Conservation (phyloP, 2,888 invertebrate species). For the Tryphoninae sp. region DNA sequence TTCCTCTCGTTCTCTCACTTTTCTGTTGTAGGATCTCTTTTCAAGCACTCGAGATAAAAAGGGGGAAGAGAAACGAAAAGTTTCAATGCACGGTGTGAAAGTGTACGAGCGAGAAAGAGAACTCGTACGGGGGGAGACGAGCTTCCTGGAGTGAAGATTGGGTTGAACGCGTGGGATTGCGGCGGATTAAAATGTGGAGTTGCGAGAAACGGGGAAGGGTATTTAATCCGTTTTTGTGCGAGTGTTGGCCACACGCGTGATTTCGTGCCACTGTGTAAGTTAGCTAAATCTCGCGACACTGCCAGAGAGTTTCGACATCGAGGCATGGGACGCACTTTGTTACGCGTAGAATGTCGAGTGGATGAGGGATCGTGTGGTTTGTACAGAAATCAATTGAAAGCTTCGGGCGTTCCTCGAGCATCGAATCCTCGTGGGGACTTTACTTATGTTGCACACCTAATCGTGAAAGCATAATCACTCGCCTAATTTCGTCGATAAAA, state of each 20-base stretch:
- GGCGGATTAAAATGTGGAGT: constrained; percentile 60
- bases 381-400: constrained; percentile 47
- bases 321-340: constrained; percentile 26
- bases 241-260: constrained; percentile 39
- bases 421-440: constrained; percentile 48
- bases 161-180: constrained; percentile 60
- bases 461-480: neutral
- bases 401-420: constrained; percentile 32
- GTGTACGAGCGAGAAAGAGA: constrained; percentile 40
- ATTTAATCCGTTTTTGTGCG: constrained; percentile 55
- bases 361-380: constrained; percentile 40
- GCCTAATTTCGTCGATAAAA: neutral
- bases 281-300: constrained; percentile 42
- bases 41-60: constrained; percentile 51
- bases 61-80: constrained; percentile 44
- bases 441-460: neutral
- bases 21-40: constrained; percentile 51
- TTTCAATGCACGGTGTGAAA: constrained; percentile 43
- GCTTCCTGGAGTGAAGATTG: constrained; percentile 44
- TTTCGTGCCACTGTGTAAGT: constrained; percentile 21
- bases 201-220: constrained; percentile 51
- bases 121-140: constrained; percentile 2
- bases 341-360: constrained; percentile 49
- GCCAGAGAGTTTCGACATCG: neutral
- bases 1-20: constrained; percentile 4